phyloP scores from a whole-genome alignment of 1,140 invertebrate genomes.

The Zaprionus taronus region DNA sequence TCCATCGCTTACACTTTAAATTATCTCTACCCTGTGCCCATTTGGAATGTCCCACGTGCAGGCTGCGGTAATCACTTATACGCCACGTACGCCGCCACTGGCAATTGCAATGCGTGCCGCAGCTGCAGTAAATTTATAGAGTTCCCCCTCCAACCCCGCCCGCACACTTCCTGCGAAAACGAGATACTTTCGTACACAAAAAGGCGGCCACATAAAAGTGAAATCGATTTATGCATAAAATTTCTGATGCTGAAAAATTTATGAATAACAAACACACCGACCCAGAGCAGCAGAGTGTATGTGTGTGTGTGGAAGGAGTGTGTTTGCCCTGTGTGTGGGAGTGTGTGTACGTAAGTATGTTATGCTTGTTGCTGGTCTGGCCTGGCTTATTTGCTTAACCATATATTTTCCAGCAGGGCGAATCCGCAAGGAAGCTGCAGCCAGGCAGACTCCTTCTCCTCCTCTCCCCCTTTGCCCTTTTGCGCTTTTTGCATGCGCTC shows the following conservation, averaged over 20 bases:
- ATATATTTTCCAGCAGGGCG: slow-evolving; percentile 35
- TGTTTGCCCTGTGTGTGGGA: slow-evolving; percentile 3
- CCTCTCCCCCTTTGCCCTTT: slow-evolving; percentile 3
- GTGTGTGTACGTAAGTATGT: slow-evolving; percentile 11
- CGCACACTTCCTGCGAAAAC: background rate
- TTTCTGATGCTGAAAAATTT: slow-evolving; percentile 61
- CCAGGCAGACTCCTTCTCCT: background rate
- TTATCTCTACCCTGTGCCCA: slow-evolving; percentile 31
- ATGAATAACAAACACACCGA: slow-evolving; percentile 66
- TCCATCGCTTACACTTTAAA: slow-evolving; percentile 23
- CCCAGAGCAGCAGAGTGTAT: background rate
- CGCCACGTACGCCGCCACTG: slow-evolving; percentile 53
- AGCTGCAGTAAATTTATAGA: slow-evolving; percentile 68
- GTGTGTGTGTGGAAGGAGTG: background rate
- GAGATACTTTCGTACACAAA: slow-evolving; percentile 11
- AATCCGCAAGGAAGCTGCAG: slow-evolving; percentile 37
- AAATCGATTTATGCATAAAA: slow-evolving; percentile 79
- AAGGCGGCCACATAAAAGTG: slow-evolving; percentile 57
- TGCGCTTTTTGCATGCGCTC: slow-evolving; percentile 19
- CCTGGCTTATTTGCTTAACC: slow-evolving; percentile 49
- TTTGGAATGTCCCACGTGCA: slow-evolving; percentile 1
- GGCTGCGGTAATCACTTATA: slow-evolving; percentile 63
- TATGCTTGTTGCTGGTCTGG: slow-evolving; percentile 34
- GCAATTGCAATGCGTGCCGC: slow-evolving; percentile 39
- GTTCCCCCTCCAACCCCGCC: slow-evolving; percentile 22